A percentile compares a stretch with the other conserved stretches of the same genome.
phyloP scores from a whole-genome alignment of 2,113 vertebrate species.

The Myiagra hebetior region DNA sequence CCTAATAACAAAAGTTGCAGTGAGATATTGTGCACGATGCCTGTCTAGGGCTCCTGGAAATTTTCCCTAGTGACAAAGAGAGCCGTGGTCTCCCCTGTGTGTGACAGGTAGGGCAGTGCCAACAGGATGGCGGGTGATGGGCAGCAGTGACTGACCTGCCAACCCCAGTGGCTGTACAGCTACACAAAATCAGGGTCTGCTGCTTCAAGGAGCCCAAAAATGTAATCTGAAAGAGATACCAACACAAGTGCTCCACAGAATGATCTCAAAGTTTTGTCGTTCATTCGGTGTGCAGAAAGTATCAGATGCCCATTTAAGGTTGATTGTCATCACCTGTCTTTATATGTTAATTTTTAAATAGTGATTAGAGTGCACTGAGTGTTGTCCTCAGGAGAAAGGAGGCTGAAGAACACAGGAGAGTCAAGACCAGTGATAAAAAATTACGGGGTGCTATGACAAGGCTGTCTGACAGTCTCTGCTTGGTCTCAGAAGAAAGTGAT shows the following conservation, averaged over 20 bases:
- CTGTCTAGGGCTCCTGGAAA: background rate
- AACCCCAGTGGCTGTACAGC: background rate
- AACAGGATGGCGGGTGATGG: background rate
- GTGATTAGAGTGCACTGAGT: background rate
- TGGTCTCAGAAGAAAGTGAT: background rate
- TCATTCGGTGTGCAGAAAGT: background rate
- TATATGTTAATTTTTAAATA: background rate
- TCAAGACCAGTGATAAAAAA: background rate
- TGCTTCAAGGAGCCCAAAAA: background rate
- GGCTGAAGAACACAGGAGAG: background rate
- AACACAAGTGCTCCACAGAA: background rate
- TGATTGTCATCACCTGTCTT: background rate
- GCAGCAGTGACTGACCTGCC: background rate
- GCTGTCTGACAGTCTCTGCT: background rate
- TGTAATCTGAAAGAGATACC: accelerated
- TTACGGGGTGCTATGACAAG: background rate
- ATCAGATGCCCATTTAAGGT: background rate
- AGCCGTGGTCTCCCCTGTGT: background rate
- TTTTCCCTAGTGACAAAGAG: background rate
- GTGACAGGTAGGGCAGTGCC: background rate
- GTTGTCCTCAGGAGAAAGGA: background rate
- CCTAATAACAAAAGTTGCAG: background rate
- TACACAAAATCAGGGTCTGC: background rate
- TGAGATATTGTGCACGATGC: background rate
- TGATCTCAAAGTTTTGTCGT: background rate